A percentile compares a stretch with the other conserved stretches of the same genome.
These are phyloP conservation scores for Lydus trimaculatus DNA, from an alignment of 2,888 invertebrate genomes.

Conservation along the genomic window DNA sequence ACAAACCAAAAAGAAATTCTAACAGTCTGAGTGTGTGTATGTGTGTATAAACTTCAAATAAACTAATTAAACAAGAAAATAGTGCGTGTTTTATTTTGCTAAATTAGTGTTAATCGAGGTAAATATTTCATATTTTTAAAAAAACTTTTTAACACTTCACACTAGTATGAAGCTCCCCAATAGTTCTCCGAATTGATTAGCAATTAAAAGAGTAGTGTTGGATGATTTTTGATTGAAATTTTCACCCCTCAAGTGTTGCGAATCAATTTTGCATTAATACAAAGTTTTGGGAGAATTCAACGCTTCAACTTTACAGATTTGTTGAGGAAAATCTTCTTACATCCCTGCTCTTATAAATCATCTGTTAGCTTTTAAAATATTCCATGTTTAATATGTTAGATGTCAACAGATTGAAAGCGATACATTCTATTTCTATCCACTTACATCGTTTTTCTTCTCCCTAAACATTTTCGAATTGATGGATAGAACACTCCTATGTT, in stretches of 20 bases:
- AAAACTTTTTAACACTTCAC: no score
- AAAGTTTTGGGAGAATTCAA: no score
- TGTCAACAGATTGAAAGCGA: conserved; percentile 24
- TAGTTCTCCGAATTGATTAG: no score
- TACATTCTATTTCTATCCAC: conserved; percentile 10
- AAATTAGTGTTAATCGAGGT: neutral
- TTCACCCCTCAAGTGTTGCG: no score
- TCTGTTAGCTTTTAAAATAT: neutral
- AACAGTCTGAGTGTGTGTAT: neutral
- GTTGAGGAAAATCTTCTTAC: no score
- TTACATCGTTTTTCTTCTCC: neutral
- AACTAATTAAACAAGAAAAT: neutral
- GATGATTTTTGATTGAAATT: no score
- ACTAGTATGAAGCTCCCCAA: no score
- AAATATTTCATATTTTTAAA: no score
- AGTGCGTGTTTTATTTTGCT: neutral
- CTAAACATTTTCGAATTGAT: neutral
- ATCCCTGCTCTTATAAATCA: neutral
- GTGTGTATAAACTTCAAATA: no score
- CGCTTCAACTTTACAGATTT: no score
- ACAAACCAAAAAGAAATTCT: neutral
- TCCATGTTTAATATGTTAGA: conserved; percentile 7
- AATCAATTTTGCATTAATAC: no score
- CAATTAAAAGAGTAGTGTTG: no score
- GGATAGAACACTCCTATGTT: neutral